Percentiles rank a stretch among this genome's conserved stretches.
phyloP scores from a whole-genome alignment of 2,797 vertebrate genomes.

The Salarias fasciatus region DNA sequence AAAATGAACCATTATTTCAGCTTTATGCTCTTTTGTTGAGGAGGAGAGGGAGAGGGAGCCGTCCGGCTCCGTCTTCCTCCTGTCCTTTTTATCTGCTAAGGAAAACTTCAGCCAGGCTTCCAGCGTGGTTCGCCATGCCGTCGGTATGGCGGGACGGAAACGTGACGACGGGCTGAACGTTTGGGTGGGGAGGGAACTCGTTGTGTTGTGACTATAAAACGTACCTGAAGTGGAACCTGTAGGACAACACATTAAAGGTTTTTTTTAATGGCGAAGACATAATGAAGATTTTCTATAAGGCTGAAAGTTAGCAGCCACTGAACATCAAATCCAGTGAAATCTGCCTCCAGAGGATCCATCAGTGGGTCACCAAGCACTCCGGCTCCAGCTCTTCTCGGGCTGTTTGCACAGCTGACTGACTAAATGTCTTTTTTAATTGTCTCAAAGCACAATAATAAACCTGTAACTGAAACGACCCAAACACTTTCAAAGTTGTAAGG shows the following conservation, averaged over 20 bases:
- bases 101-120: constrained; percentile 31
- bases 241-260: neutral
- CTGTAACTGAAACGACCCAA: constrained; percentile 20
- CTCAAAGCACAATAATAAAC: constrained; percentile 18
- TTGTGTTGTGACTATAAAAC: constrained; percentile 6
- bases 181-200: neutral
- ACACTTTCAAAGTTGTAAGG: constrained; percentile 26
- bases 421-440: constrained; percentile 26
- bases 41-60: constrained; percentile 12
- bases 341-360: constrained; percentile 8
- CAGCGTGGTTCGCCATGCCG: constrained; percentile 6
- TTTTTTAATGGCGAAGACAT: constrained; percentile 10
- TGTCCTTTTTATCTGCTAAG: constrained; percentile 11
- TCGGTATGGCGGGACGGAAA: constrained; percentile 2
- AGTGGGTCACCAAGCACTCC: constrained; percentile 1
- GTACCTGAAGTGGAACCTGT: constrained; percentile 2
- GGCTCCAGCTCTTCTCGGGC: neutral
- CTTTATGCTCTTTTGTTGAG: constrained; percentile 41
- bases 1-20: constrained; percentile 70
- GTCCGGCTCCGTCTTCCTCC: constrained; percentile 24
- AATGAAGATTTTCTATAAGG: constrained; percentile 9
- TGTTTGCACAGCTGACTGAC: constrained; percentile 27
- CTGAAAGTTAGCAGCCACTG: constrained; percentile 9
- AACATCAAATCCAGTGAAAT: constrained; percentile 15
- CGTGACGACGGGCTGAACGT: neutral